These are phyloP conservation scores for Cheilinus undulatus DNA, from an alignment of 2,113 vertebrate species.

Conservation along the genomic window DNA sequence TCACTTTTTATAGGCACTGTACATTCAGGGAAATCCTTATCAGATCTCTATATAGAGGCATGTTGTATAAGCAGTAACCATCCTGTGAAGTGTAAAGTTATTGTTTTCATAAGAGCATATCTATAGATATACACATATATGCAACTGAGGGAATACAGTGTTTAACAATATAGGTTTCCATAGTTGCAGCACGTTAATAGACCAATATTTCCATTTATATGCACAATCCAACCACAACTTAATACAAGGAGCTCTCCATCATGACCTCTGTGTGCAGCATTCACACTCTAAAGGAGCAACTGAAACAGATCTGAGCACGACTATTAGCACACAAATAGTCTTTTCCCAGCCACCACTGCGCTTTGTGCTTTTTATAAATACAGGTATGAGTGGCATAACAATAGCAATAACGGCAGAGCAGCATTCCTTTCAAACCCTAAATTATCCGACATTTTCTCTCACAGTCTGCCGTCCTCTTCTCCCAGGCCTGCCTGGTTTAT, in stretches of 20 bases:
- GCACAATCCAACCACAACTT: conserved; percentile 1
- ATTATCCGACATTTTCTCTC: neutral
- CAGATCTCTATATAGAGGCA: neutral
- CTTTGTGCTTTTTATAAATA: conserved; percentile 8
- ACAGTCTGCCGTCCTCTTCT: neutral
- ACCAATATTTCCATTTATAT: conserved; percentile 2
- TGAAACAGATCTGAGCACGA: neutral
- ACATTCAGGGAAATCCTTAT: too few species aligned
- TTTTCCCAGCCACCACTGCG: neutral
- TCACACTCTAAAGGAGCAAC: conserved; percentile 9
- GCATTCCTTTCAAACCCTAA: neutral
- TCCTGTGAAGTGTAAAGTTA: neutral
- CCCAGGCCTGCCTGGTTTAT: neutral
- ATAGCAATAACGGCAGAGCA: neutral
- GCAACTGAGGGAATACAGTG: neutral
- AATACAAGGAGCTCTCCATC: conserved; percentile 27
- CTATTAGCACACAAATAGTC: neutral
- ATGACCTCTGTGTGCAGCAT: conserved; percentile 2
- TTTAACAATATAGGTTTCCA: neutral
- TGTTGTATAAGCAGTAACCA: neutral
- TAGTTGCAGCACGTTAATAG: neutral
- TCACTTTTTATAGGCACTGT: too few species aligned
- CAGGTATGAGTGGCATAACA: neutral
- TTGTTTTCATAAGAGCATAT: conserved; percentile 2
- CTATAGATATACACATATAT: neutral